A percentile compares a stretch with the other conserved stretches of the same genome.
These are phyloP conservation scores for Apocrypta bakeri DNA, from an alignment of 1,140 invertebrate species.

Conservation along the genomic window DNA sequence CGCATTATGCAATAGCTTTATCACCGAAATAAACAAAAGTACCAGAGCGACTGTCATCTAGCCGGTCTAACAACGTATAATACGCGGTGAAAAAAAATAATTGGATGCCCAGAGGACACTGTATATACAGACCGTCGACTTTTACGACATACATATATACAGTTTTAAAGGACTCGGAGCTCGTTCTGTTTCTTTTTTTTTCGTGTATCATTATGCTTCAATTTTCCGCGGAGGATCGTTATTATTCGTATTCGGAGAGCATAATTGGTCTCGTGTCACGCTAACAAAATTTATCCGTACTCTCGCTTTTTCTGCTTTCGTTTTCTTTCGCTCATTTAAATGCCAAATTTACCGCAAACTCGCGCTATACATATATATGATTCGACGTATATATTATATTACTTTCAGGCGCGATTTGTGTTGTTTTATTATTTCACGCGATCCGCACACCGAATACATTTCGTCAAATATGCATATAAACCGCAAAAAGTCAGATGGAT, in stretches of 20 bases:
- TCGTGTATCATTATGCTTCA: background rate
- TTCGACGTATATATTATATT: background rate
- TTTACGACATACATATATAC: background rate
- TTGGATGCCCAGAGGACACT: background rate
- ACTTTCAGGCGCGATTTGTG: too few species aligned
- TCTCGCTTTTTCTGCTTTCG: background rate
- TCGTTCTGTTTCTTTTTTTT: background rate
- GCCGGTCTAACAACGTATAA: background rate
- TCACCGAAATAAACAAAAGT: background rate
- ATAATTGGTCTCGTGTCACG: background rate
- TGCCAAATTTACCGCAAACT: too few species aligned
- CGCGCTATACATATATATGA: too few species aligned
- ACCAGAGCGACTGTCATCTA: background rate
- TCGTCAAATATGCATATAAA: too few species aligned
- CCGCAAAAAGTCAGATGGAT: too few species aligned
- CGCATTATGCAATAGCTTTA: background rate
- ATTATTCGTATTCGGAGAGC: background rate
- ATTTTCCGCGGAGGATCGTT: background rate
- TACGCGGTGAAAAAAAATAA: background rate
- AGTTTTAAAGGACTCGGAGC: background rate
- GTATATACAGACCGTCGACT: background rate
- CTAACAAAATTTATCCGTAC: background rate
- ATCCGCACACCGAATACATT: too few species aligned
- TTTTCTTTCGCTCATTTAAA: conserved; percentile 2
- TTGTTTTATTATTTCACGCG: too few species aligned